Base-by-base conservation (phyloP, 37 sponge, comb jelly and placozoan genomes). In the Petrosia ficiformis region DNA sequence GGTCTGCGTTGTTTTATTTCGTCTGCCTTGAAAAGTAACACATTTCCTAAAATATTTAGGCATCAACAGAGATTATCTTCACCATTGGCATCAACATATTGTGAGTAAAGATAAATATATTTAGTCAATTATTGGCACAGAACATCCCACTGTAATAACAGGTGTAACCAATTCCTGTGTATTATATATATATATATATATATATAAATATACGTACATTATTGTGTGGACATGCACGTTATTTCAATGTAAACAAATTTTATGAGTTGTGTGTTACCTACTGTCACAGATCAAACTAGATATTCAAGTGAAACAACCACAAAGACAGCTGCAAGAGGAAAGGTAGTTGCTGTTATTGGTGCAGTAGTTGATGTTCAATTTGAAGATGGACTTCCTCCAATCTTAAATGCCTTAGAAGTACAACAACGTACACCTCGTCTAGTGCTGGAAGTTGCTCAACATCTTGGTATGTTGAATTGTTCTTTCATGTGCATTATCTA, bases 301-400 rank as follows among this genome's bases (percentile, higher is more conserved):
- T 86, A 86, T 1, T 41, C 68, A 10, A 36, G 72, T 1, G 80
- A 71, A 6, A 42, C 75, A 22, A 69, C 57, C 1, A 58, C 74
- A 10, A 60, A 63, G 28, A 26, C 63, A 19, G 63, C 52, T 6
- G 66, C 65, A 19, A 77, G 80, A 39, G 99, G 99, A 1, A 87
- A 83, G 70, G 76, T 98, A 3, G 94, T 98, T 21, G 91, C 99
- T 29, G 99, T 98, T 24, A 98, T 98, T 38, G 99, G 99, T 56
- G 99, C 99, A 67, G 99, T 98, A 16, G 99, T 98, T 43, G 99
- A 98, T 58, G 99, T 98, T 0, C 99, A 98, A 74, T 98, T 98
- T 71, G 94, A 93, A 39, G 97, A 96, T 21, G 90, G 71, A n/a
- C 87, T 98, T 2, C 99, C 99, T 31, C 99, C 99, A 24, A 98